phyloP scores from a whole-genome alignment of 2,888 invertebrate genomes.

The Spilarctia lutea region DNA sequence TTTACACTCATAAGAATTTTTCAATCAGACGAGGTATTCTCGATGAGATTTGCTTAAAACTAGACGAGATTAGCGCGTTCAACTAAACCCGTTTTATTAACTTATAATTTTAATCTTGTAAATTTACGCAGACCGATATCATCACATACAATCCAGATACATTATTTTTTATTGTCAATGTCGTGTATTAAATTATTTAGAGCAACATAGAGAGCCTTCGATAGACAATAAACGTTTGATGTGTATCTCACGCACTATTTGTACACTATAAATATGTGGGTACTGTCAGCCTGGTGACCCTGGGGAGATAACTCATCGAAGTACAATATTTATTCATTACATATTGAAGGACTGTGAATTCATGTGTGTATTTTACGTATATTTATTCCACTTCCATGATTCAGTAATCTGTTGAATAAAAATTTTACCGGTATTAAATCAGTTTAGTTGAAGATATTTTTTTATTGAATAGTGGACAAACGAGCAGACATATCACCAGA shows the following conservation, averaged over 20 bases:
- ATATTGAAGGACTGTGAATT: background rate
- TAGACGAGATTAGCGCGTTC: too few relatives aligned
- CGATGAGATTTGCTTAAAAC: too few relatives aligned
- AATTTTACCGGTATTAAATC: background rate
- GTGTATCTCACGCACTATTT: conserved; percentile 23
- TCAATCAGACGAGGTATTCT: too few relatives aligned
- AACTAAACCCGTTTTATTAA: too few relatives aligned
- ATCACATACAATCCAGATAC: background rate
- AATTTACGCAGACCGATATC: background rate
- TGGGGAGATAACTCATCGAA: conserved; percentile 9
- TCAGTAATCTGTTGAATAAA: background rate
- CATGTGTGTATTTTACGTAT: background rate
- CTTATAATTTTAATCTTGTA: too few relatives aligned
- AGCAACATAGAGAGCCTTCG: too few relatives aligned
- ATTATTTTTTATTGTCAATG: conserved; percentile 10
- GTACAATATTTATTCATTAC: conserved; percentile 7
- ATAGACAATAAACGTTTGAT: conserved; percentile 10
- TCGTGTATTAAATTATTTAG: conserved; percentile 11
- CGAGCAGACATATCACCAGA: too few relatives aligned
- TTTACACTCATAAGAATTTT: too few relatives aligned
- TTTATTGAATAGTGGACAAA: too few relatives aligned
- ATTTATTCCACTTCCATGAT: background rate
- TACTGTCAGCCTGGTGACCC: conserved; percentile 16
- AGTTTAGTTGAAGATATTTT: background rate
- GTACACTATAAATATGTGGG: background rate